These are phyloP conservation scores for Novumbra hubbsi DNA, from an alignment of 2,797 vertebrate genomes.

Conservation along the genomic window DNA sequence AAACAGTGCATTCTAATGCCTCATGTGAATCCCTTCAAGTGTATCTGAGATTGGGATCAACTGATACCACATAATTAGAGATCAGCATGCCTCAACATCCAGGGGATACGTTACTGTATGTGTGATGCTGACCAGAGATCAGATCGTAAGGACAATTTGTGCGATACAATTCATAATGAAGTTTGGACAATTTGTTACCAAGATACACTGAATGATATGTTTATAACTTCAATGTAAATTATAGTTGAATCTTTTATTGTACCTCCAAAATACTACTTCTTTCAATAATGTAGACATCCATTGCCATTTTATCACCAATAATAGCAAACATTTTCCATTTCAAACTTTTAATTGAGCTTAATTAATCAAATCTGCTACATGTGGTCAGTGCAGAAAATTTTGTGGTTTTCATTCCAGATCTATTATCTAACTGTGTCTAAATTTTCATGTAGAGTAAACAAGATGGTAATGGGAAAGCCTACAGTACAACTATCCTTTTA, in stretches of 20 bases:
- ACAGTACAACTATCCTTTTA: neutral
- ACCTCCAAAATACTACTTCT: too few relatives aligned
- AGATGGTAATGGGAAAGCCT: neutral
- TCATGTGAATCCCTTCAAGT: slow-evolving; percentile 62
- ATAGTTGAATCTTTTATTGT: too few relatives aligned
- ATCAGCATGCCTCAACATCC: slow-evolving; percentile 47
- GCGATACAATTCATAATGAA: neutral
- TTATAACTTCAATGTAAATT: neutral
- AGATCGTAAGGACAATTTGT: neutral
- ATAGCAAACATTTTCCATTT: too few relatives aligned
- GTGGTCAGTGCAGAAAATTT: too few relatives aligned
- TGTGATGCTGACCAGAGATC: neutral
- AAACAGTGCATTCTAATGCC: slow-evolving; percentile 58
- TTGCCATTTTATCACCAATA: too few relatives aligned
- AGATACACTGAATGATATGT: too few relatives aligned
- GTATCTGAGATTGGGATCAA: slow-evolving; percentile 53
- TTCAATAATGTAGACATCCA: too few relatives aligned
- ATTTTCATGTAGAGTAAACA: neutral
- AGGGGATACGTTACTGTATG: neutral
- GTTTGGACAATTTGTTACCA: too few relatives aligned
- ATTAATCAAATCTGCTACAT: too few relatives aligned
- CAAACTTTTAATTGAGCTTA: too few relatives aligned
- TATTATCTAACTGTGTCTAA: neutral
- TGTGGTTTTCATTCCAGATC: too few relatives aligned
- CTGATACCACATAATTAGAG: slow-evolving; percentile 59